These are phyloP conservation scores for Prostheceraeus crozeri DNA, from an alignment of 2,888 invertebrate genomes.

Conservation along the genomic window DNA sequence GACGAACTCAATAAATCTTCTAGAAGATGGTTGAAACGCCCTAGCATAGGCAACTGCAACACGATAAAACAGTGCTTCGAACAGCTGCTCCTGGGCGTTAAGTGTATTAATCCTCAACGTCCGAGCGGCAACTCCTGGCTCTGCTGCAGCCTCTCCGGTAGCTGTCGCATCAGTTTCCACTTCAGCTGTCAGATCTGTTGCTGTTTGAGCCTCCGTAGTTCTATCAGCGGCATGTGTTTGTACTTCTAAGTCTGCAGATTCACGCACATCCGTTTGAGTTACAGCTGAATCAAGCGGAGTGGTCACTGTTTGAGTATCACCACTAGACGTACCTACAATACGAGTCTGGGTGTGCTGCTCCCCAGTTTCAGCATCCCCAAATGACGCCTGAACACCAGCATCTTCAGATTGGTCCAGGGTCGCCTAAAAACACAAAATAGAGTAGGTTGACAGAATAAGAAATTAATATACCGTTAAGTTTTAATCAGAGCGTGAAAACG, in stretches of 20 bases:
- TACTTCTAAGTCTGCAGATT: constrained; percentile 9
- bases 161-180: too few relatives aligned
- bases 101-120: constrained; percentile 3
- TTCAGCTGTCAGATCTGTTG: too few relatives aligned
- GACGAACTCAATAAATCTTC: constrained; percentile 74
- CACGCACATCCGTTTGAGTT: constrained; percentile 16
- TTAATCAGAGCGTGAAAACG: too few relatives aligned
- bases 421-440: too few relatives aligned
- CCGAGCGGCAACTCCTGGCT: constrained; percentile 4
- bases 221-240: constrained; percentile 14
- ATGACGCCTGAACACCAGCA: too few relatives aligned
- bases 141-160: constrained; percentile 10
- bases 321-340: not conserved
- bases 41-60: constrained; percentile 82
- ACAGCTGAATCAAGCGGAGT: not conserved
- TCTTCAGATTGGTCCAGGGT: too few relatives aligned
- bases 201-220: too few relatives aligned
- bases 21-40: constrained; percentile 71
- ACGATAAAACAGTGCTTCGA: constrained; percentile 84
- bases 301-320: constrained; percentile 3
- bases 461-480: too few relatives aligned
- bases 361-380: not conserved
- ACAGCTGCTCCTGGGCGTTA: constrained; percentile 69
- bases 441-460: too few relatives aligned
- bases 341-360: constrained; percentile 9